Base-by-base conservation (phyloP, 1,140 invertebrate species). In the Nilaparvata lugens region DNA sequence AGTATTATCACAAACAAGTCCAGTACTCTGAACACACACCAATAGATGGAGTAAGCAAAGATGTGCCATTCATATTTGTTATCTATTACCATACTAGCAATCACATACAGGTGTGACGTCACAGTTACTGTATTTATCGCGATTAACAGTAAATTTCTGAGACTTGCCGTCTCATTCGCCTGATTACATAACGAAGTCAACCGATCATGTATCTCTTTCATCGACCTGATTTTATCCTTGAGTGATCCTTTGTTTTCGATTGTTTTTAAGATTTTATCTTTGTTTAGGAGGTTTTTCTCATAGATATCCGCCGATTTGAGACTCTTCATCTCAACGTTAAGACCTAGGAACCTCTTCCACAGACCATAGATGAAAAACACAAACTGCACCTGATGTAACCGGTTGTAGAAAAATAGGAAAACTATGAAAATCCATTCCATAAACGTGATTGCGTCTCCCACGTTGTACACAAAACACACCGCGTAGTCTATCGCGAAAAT, bases 51-150 rank as follows among this genome's bases (percentile, higher is more conserved):
- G 18, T 48, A 48, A 18, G 45, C 45, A 16, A 48, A 48, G 18
- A 48, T 16, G 18, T 48, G 45, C 45, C 45, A 48, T 48, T 48
- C 45, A 48, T 48, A 48, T 23, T 48, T 48, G 16, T 48, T 48
- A 5, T 48, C 45, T 16, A 48, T 48, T 9, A 48, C 16, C 45
- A 48, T 48, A 16, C 45, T 48, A 9, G 45, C 16, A 48, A 48
- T 48, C 2, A 48, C 21, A 23, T 48, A 48, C 21, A 48, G 11
- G 14, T 48, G 45, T 48, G 45, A 48, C 11, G 45, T 48, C 11
- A 48, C 21, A 9, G 45, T 48, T 48, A 48, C 45, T 9, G 45
- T 48, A 48, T 48, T 48, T 4, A 48, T 23, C 9, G 45, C 45
- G 18, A 48, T 48, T 5, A 19, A 11, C 21, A 48, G 18, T 23